Conservation (phyloP, 64 coral and sea anemone species). For the Montipora cactus region DNA sequence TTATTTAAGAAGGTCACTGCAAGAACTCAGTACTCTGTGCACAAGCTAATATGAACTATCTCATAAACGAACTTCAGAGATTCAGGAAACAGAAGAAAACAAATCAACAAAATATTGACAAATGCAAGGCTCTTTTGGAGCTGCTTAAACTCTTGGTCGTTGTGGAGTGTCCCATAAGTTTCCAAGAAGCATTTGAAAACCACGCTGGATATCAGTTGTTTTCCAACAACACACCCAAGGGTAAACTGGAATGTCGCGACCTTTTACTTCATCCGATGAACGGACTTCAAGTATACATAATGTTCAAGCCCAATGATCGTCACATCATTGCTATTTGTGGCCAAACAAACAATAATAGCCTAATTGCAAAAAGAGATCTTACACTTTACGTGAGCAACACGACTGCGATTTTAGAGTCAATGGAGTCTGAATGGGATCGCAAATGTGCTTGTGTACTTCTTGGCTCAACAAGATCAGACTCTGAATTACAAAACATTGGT, state of each 20-base stretch:
- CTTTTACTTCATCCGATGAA: slow-evolving; percentile 48
- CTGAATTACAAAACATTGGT: slow-evolving; percentile 43
- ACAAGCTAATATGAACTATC: slow-evolving; percentile 45
- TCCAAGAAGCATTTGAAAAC: slow-evolving; percentile 54
- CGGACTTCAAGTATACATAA: slow-evolving; percentile 27
- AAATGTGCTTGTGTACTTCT: slow-evolving; percentile 60
- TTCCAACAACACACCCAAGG: too few relatives aligned
- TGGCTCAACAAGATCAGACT: slow-evolving; percentile 54
- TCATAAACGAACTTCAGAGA: slow-evolving; percentile 54
- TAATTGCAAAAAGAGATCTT: background rate
- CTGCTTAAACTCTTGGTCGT: slow-evolving; percentile 42
- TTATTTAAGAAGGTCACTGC: slow-evolving; percentile 13
- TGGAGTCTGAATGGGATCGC: slow-evolving; percentile 46
- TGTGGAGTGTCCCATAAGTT: slow-evolving; percentile 44
- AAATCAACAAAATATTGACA: slow-evolving; percentile 24
- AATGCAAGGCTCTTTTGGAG: slow-evolving; percentile 51
- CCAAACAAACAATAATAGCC: background rate
- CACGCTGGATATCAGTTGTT: background rate
- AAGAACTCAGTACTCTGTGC: slow-evolving; percentile 2
- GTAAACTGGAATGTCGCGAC: slow-evolving; percentile 43
- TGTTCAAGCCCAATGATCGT: slow-evolving; percentile 35
- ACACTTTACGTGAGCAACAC: slow-evolving; percentile 27
- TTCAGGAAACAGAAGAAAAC: slow-evolving; percentile 16
- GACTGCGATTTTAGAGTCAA: slow-evolving; percentile 15
- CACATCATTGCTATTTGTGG: slow-evolving; percentile 36